Evolutionary conservation across 1,140 invertebrate genomes (phyloP).

Genomic region (Samia ricini): DNA sequence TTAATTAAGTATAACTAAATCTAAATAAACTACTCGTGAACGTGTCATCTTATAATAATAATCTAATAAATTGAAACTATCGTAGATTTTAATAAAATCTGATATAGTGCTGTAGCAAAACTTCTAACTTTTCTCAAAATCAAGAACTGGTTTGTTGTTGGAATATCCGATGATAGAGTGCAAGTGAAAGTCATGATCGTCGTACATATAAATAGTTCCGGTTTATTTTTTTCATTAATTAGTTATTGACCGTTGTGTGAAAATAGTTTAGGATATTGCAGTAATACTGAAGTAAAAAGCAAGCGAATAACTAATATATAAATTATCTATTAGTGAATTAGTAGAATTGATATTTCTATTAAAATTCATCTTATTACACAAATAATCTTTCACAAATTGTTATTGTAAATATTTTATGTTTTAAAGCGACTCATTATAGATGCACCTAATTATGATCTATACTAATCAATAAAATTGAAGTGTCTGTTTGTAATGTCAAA

Average conservation of each 20-base stretch:
- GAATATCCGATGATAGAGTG: conserved; percentile 71
- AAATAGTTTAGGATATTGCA: background rate
- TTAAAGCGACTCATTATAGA: too few species aligned
- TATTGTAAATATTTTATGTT: too few species aligned
- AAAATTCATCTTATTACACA: too few species aligned
- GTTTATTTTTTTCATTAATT: conserved; percentile 52
- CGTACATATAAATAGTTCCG: conserved; percentile 63
- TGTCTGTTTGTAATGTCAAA: too few species aligned
- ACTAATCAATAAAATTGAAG: too few species aligned
- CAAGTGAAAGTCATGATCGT: conserved; percentile 72
- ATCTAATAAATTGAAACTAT: conserved; percentile 28
- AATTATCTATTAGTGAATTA: background rate
- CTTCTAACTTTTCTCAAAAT: conserved; percentile 41
- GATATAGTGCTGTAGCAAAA: conserved; percentile 25
- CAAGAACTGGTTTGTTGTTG: conserved; percentile 63
- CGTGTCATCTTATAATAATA: conserved; percentile 25
- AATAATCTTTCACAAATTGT: too few species aligned
- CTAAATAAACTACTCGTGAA: conserved; percentile 27
- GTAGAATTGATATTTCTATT: too few species aligned
- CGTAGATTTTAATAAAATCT: conserved; percentile 18
- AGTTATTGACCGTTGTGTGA: conserved; percentile 16
- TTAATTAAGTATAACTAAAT: conserved; percentile 36
- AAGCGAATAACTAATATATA: background rate
- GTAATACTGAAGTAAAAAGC: background rate
- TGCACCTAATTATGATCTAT: too few species aligned